Conservation (phyloP, 1,140 invertebrate genomes). For the Cydia strobilella region DNA sequence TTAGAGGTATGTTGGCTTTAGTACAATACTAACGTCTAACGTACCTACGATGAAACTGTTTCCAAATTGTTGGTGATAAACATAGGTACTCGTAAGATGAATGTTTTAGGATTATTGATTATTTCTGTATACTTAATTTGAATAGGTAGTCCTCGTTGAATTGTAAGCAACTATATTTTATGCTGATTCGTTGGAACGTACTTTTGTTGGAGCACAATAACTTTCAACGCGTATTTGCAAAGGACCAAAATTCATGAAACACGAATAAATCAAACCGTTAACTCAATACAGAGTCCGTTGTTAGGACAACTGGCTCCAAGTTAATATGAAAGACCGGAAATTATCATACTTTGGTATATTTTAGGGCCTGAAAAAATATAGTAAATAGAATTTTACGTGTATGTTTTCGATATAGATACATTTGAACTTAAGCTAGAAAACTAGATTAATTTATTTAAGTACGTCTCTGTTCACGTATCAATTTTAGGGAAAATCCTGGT, state of each 20-base stretch:
- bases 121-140: background rate
- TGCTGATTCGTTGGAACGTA: slow-evolving; percentile 12
- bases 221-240: slow-evolving; percentile 5
- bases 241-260: slow-evolving; percentile 1
- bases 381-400: too few relatives aligned
- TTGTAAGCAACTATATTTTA: slow-evolving; percentile 5
- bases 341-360: background rate
- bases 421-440: too few relatives aligned
- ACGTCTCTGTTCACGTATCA: too few relatives aligned
- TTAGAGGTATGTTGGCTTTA: too few relatives aligned
- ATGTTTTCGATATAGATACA: too few relatives aligned
- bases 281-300: background rate
- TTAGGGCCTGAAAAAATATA: too few relatives aligned
- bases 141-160: background rate
- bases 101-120: background rate
- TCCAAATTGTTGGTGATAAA: too few relatives aligned
- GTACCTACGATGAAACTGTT: background rate
- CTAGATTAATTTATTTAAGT: too few relatives aligned
- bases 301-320: background rate
- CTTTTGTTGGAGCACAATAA: slow-evolving; percentile 14
- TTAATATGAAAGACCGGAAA: background rate
- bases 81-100: background rate
- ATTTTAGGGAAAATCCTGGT: too few relatives aligned
- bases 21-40: too few relatives aligned
- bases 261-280: slow-evolving; percentile 23